Percentiles rank a stretch among this genome's conserved stretches.
phyloP scores from a whole-genome alignment of 2,113 vertebrate species.

The Heloderma charlesbogerti region DNA sequence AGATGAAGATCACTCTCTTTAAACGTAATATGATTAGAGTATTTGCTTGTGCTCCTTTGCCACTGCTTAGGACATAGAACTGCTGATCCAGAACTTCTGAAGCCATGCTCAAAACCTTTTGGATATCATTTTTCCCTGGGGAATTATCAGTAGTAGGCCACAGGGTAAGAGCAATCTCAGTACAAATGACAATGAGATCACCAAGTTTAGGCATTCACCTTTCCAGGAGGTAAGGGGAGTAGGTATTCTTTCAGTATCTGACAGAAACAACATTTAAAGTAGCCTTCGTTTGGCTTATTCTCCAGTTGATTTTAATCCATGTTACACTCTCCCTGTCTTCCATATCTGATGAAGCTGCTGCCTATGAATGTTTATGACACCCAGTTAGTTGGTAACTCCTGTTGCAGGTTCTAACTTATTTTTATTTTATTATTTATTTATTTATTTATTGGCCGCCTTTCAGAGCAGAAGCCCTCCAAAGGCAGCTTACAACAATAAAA shows the following conservation, averaged over 20 bases:
- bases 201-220: too few species aligned
- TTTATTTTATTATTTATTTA: too few species aligned
- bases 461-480: too few species aligned
- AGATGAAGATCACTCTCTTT: background rate
- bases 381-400: background rate
- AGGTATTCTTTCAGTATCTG: background rate
- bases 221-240: background rate
- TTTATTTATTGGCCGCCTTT: too few species aligned
- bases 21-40: background rate
- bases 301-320: background rate
- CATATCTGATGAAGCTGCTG: background rate
- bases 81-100: background rate
- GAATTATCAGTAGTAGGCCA: background rate
- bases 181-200: background rate
- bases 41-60: background rate
- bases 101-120: background rate
- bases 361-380: background rate
- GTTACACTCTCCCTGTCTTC: background rate
- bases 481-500: too few species aligned
- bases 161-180: too few species aligned
- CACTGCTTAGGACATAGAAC: background rate
- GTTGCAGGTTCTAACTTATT: background rate
- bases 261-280: background rate
- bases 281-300: background rate
- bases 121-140: too few species aligned